Evolutionary conservation across 2,888 invertebrate species (phyloP), one percentile per base, ranked within the genome.

Genomic region (Brenthis daphne): DNA sequence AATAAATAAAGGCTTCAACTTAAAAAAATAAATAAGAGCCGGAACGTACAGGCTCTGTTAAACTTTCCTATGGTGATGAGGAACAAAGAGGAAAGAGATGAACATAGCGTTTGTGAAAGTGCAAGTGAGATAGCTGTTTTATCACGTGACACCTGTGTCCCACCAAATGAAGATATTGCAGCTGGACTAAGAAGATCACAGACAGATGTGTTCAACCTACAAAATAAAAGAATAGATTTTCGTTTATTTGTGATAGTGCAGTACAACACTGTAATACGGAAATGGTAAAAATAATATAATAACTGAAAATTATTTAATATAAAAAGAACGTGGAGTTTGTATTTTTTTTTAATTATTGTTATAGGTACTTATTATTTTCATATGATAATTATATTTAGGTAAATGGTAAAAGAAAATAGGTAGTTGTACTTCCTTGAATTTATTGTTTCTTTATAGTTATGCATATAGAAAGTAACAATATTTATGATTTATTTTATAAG

Each of bases 151-250:
- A 92, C 92, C 91, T 92, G 92, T 90, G 86, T 89, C 80, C 90
- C 86, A 86, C 88, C 90, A 91, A 92, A 92, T 92, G 91, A 92
- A 92, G 92, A 92, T 88, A 92, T 92, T 92, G 90, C 92, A 92
- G 92, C 92, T 91, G 92, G 89, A 66, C 16, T 20, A 88, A 88
- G 85, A 84, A 83, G 79, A 81, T 81, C 85, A 81, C 74, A 75
- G 76, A 64, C 83, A 86, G 87, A 79, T 75, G 79, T 82, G 67
- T 71, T 71, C 75, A 86, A 87, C 86, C 76, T 85, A 70, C 70
- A 61, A 72, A 71, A 67, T 65, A 72, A 71, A 65, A 68, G 57
- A 65, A 67, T 50, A 58, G 24, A 55, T 61, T 64, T 64, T 69
- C 56, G 24, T 69, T 71, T 72, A 70, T 66, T 70, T 58, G 50